Evolutionary conservation across 2,797 vertebrate species (phyloP).

Genomic region (Strix occidentalis): DNA sequence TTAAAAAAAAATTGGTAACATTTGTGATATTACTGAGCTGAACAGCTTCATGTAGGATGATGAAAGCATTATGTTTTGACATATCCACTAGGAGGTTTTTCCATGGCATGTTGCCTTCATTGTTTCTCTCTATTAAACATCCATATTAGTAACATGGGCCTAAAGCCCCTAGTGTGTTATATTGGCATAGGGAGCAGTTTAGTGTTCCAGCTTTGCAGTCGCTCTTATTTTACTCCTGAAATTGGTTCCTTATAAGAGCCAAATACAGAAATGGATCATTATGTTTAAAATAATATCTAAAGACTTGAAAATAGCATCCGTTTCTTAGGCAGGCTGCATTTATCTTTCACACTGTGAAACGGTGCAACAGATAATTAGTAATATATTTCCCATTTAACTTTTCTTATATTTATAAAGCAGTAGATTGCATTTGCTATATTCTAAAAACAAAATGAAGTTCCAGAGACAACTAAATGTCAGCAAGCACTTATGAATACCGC

Average conservation of each 20-base stretch:
- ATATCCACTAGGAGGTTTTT: neutral
- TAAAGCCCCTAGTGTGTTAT: neutral
- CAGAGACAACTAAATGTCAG: slow-evolving; percentile 28
- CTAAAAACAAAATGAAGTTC: slow-evolving; percentile 34
- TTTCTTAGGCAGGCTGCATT: slow-evolving; percentile 36
- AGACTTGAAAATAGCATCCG: slow-evolving; percentile 43
- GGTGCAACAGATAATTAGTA: slow-evolving; percentile 39
- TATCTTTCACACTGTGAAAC: slow-evolving; percentile 35
- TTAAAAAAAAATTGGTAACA: neutral
- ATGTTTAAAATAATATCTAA: slow-evolving; percentile 25
- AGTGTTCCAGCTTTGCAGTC: neutral
- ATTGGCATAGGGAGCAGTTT: neutral
- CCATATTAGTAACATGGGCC: neutral
- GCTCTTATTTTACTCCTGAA: slow-evolving; percentile 7
- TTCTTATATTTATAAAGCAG: slow-evolving; percentile 23
- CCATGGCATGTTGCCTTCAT: neutral
- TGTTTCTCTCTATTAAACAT: neutral
- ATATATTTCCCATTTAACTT: neutral
- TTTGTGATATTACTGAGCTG: neutral
- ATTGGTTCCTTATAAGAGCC: neutral
- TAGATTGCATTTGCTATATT: slow-evolving; percentile 17
- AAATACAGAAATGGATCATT: slow-evolving; percentile 31
- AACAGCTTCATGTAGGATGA: neutral
- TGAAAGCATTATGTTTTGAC: neutral
- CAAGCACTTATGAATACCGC: slow-evolving; percentile 21